A percentile compares a stretch with the other conserved stretches of the same genome.
These are phyloP conservation scores for Parazoanthus darwini DNA, from an alignment of 92 coral and sea anemone species.

Conservation along the genomic window DNA sequence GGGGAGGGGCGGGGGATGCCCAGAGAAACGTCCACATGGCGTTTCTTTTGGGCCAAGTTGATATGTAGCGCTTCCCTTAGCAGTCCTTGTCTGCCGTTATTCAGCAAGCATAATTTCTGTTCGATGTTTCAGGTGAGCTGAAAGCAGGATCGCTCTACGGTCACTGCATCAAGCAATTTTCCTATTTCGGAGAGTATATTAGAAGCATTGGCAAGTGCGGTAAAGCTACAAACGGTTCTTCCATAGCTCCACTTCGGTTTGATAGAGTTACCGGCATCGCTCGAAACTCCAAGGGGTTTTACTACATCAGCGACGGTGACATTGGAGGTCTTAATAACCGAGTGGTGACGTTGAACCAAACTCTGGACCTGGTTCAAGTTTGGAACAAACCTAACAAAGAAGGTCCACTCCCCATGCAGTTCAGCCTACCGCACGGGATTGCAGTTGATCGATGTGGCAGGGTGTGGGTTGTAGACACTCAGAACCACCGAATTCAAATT, in stretches of 20 bases:
- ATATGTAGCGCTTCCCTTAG: no score
- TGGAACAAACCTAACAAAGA: not conserved
- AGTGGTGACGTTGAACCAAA: not conserved
- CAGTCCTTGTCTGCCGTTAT: no score
- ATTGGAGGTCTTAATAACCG: not conserved
- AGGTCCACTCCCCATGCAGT: not conserved
- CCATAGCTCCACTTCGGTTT: not conserved
- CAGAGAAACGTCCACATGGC: no score
- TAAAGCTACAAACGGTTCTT: not conserved
- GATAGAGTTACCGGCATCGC: slow-evolving; percentile 3
- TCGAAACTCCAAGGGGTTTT: not conserved
- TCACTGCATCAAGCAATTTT: not conserved
- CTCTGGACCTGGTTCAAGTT: not conserved
- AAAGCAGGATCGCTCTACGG: not conserved
- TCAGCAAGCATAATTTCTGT: not conserved
- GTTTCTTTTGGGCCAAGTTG: no score
- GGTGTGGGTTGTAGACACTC: not conserved
- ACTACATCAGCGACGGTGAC: not conserved
- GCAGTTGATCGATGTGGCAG: not conserved
- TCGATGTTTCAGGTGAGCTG: not conserved
- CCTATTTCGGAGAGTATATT: not conserved
- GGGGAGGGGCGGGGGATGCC: no score
- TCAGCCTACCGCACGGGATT: not conserved
- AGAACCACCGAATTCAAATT: not conserved
- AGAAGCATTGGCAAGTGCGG: slow-evolving; percentile 2